Evolutionary conservation across 1,140 invertebrate genomes (phyloP).

Genomic region (Drosophila ogumai): DNA sequence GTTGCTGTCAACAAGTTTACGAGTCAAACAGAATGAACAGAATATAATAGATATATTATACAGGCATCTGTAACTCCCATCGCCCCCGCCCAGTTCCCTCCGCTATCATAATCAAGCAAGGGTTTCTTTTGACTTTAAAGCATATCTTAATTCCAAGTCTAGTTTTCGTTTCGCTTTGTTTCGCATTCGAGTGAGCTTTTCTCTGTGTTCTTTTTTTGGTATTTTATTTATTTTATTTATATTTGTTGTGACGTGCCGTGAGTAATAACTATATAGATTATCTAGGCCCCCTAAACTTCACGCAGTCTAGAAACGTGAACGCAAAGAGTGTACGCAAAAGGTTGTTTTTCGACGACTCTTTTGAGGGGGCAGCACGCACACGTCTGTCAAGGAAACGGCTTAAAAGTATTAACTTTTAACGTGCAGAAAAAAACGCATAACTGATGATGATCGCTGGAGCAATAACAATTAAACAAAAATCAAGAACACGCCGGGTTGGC

Average conservation of each 20-base stretch:
- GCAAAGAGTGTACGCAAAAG: slow-evolving; percentile 2
- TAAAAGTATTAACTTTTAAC: slow-evolving; percentile 31
- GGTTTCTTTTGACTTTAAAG: slow-evolving; percentile 71
- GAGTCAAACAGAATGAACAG: slow-evolving; percentile 32
- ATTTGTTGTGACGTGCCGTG: slow-evolving; percentile 78
- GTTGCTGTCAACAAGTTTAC: slow-evolving; percentile 78
- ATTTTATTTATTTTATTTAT: slow-evolving; percentile 68
- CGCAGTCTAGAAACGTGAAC: slow-evolving; percentile 45
- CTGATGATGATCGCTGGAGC: slow-evolving; percentile 10
- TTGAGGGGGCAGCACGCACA: slow-evolving; percentile 53
- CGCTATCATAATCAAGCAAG: slow-evolving; percentile 44
- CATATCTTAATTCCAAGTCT: slow-evolving; percentile 77
- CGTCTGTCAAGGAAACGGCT: slow-evolving; percentile 51
- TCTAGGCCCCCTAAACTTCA: slow-evolving; percentile 11
- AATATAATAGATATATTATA: not conserved
- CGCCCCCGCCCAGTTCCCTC: slow-evolving; percentile 1
- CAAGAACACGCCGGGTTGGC: slow-evolving; percentile 4
- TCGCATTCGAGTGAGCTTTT: slow-evolving; percentile 29
- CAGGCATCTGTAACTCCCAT: slow-evolving; percentile 8
- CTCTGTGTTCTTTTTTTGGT: slow-evolving; percentile 26
- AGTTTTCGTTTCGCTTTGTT: slow-evolving; percentile 61
- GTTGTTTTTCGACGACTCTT: slow-evolving; percentile 11
- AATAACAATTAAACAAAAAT: slow-evolving; percentile 21
- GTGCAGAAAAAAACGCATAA: slow-evolving; percentile 25
- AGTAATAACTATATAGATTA: slow-evolving; percentile 78